A percentile compares a stretch with the other conserved stretches of the same genome.
These are phyloP conservation scores for Tapirus terrestris DNA, from an alignment of 2,113 vertebrate species.

Conservation along the genomic window DNA sequence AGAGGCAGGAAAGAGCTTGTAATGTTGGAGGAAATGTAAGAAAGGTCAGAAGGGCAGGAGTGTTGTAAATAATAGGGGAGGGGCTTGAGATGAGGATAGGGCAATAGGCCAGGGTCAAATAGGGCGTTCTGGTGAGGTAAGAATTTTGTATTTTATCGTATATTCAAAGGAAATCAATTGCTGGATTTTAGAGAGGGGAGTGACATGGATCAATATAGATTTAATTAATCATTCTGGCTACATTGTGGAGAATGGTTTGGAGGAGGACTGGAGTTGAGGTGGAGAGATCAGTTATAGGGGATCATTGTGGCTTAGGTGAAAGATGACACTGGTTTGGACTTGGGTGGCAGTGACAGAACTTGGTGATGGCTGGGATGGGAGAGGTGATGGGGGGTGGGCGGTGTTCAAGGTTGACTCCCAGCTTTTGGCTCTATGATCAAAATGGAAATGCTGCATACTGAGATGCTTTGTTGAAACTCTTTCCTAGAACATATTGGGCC, in stretches of 20 bases:
- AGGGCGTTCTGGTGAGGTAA: background rate
- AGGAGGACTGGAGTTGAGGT: background rate
- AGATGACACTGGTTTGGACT: background rate
- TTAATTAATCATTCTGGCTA: background rate
- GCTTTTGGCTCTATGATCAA: background rate
- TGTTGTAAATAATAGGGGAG: background rate
- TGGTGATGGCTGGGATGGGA: background rate
- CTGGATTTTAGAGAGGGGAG: background rate
- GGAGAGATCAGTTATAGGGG: background rate
- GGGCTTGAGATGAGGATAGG: background rate
- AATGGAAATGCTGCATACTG: background rate
- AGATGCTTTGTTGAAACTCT: background rate
- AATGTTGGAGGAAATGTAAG: background rate
- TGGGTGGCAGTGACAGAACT: background rate
- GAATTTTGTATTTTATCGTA: background rate
- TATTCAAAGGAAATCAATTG: background rate
- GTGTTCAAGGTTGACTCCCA: background rate
- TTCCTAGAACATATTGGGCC: background rate
- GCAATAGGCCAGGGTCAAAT: background rate
- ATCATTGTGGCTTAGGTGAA: background rate
- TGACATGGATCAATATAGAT: background rate
- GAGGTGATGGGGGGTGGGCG: no score
- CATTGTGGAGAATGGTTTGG: background rate
- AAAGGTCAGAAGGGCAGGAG: background rate
- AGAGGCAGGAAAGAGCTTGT: background rate